Base-by-base conservation (phyloP, 1,140 invertebrate genomes). In the Drosophila takahashii region DNA sequence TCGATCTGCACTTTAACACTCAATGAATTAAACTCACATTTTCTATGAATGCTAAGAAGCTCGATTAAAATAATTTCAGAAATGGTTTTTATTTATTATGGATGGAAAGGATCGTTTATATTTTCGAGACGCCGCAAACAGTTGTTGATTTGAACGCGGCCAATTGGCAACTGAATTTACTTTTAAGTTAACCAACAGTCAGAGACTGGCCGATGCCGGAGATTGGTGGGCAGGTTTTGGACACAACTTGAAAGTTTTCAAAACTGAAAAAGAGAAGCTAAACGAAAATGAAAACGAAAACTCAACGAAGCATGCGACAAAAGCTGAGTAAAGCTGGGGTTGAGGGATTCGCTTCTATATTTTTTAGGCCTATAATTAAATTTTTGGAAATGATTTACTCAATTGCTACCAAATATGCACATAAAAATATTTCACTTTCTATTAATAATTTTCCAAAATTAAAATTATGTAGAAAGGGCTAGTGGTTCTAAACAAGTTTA, bases 81-180 rank as follows among this genome's bases (percentile, higher is more conserved):
- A 34, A 34, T 27, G 13, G 9, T 8, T 27, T 4, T 4, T 4
- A 8, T 42, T 41, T 56, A 13, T 48, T 34, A 52, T 44, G 9
- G 8, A 32, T 39, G 3, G 9, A 13, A 36, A 32, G 18, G 7
- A 44, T 34, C 16, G 64, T 29, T 48, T 10, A 10, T 67, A n/a
- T 66, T 34, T 11, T 16, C 13, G 27, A 48, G 52, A 8, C 56
- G 44, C 75, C 70, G 59, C 52, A 41, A 60, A 54, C 57, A 80
- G 79, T 73, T 83, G 86, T 90, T 73, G 69, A 58, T 59, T 66
- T 75, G 65, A 80, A 57, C 81, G 78, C 86, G 81, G 73, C 77
- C 77, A 54, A 57, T 75, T 77, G 73, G 70, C 79, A 83, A 90
- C 86, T 90, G 76, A 90, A 65, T 64, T 56, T 37, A 48, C 36